These are phyloP conservation scores for Hirundo rustica DNA, from an alignment of 2,797 vertebrate species.

Conservation along the genomic window DNA sequence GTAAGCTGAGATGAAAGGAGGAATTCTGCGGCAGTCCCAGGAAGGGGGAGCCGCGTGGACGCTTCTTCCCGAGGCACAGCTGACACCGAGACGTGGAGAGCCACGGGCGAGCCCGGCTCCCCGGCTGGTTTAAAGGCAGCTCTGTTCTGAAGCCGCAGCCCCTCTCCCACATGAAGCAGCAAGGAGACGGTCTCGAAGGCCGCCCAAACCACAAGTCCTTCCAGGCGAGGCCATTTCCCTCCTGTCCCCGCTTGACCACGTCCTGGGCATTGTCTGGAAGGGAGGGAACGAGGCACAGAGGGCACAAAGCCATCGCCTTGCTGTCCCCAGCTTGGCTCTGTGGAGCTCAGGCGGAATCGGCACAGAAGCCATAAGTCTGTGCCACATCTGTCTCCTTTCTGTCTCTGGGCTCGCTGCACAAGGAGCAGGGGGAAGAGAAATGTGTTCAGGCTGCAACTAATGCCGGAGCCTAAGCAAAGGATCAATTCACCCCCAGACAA, in stretches of 20 bases:
- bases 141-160: background rate
- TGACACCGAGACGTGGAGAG: background rate
- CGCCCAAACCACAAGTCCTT: conserved; percentile 15
- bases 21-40: background rate
- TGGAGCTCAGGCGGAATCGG: background rate
- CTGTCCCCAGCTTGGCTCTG: background rate
- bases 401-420: background rate
- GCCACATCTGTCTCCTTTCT: conserved; percentile 20
- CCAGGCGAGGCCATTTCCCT: background rate
- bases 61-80: background rate
- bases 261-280: background rate
- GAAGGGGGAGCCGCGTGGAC: background rate
- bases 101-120: background rate
- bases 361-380: background rate
- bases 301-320: background rate
- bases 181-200: background rate
- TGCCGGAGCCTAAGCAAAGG: background rate
- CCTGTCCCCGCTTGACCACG: background rate
- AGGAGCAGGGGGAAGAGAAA: conserved; percentile 25
- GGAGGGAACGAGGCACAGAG: background rate
- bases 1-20: background rate
- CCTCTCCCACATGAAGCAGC: background rate
- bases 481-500: conserved; percentile 2
- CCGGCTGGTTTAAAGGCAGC: background rate
- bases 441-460: background rate